phyloP scores from a whole-genome alignment of 2,113 vertebrate species.

The Crypturellus undulatus region DNA sequence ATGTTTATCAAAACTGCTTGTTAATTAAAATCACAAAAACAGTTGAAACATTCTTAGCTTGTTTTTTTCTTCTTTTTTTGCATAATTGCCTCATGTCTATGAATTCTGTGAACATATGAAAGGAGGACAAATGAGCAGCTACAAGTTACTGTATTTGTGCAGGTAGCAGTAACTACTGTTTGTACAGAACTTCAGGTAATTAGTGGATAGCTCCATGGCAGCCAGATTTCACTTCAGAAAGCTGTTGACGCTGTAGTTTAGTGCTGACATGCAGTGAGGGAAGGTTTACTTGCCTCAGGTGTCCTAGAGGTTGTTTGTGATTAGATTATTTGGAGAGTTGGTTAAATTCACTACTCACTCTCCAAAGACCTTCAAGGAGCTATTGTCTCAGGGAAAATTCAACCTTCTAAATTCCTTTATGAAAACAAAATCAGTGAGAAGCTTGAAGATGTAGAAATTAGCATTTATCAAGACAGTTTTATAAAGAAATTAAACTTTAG shows the following conservation, averaged over 20 bases:
- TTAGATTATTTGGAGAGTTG: background rate
- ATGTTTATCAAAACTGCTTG: background rate
- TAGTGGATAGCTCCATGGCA: background rate
- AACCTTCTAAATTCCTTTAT: background rate
- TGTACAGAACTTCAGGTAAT: background rate
- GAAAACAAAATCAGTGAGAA: slow-evolving; percentile 52
- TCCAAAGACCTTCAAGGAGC: background rate
- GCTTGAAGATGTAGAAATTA: slow-evolving; percentile 19
- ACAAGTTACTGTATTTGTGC: background rate
- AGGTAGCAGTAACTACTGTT: background rate
- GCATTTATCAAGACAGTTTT: background rate
- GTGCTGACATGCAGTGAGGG: background rate
- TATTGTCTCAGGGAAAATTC: slow-evolving; percentile 24
- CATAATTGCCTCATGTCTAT: background rate
- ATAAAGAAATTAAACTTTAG: slow-evolving; percentile 28
- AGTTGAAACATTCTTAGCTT: background rate
- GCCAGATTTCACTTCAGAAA: slow-evolving; percentile 8
- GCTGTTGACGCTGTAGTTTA: background rate
- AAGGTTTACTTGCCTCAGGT: slow-evolving; percentile 13
- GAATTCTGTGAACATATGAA: background rate
- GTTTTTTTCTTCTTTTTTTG: background rate
- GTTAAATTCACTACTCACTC: slow-evolving; percentile 4
- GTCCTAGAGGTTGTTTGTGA: background rate
- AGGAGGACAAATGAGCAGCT: background rate
- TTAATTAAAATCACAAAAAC: background rate